Base-by-base conservation (phyloP, 2,113 vertebrate species). In the Saccopteryx leptura region DNA sequence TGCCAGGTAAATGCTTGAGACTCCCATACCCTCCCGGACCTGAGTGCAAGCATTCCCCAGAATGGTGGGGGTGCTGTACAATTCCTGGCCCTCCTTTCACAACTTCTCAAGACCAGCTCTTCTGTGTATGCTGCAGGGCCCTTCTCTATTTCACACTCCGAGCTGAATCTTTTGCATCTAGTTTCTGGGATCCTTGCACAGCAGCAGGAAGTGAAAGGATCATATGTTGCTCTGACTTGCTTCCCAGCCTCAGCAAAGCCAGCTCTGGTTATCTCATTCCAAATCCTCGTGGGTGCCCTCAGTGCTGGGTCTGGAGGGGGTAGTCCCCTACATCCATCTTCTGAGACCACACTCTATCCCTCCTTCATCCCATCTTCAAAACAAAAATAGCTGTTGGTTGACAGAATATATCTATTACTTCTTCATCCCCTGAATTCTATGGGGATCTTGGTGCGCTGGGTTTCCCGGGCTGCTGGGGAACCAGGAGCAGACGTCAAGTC, bases 61-160 rank as follows among this genome's bases (percentile, higher is more conserved):
- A 65, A 3, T 6, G 0, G 0, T 21, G 17, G 11, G 3, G 9
- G 2, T 69, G 26, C 1, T 12, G 2, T 39, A 18, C 9, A 54
- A 46, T 26, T 86, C 23, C 61, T 31, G 52, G 11, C 21, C 50
- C 28, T 61, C 54, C 23, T 65, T 8, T 13, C 15, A 52, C 8
- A 86, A 19, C 23, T 79, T 82, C 52, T 56, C 13, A 65, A 39
- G 19, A 11, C 79, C 74, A 75, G 13, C 14, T 26, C 26, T 39
- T 56, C 4, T 13, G 21, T 28, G 46, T 68, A 13, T 52, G 24
- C 56, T 95, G 26, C 2, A 28, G 19, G 72, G 17, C 31, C 9
- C 48, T 28, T 81, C 46, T 72, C 63, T 17, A 9, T 39, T 68
- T 60, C 24, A 52, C 7, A 39, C 21, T 17, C 33, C 17, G 1